phyloP scores from a whole-genome alignment of 92 coral and sea anemone species.

The Palythoa heliodiscus region DNA sequence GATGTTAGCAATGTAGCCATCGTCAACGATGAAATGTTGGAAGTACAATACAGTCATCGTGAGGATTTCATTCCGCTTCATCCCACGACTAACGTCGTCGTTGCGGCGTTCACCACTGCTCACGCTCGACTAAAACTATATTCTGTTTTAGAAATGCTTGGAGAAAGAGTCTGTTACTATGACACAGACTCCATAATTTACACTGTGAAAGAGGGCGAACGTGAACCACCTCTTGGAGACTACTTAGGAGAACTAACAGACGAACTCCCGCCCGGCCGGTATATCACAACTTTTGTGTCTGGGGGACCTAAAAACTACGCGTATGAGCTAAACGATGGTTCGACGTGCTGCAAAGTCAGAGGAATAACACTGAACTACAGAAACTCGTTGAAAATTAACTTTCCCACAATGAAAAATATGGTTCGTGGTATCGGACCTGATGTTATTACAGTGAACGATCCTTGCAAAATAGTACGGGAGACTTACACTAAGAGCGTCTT shows the following conservation, averaged over 20 bases:
- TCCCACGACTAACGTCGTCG: constrained; percentile 45
- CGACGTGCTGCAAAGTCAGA: constrained; percentile 46
- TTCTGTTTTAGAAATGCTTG: constrained; percentile 6
- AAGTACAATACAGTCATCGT: constrained; percentile 36
- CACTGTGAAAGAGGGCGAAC: background rate
- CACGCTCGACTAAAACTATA: constrained; percentile 53
- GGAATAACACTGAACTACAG: constrained; percentile 53
- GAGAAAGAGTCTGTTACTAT: constrained; percentile 16
- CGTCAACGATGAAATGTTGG: constrained; percentile 37
- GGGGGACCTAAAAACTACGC: constrained; percentile 63
- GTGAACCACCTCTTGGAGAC: constrained; percentile 28
- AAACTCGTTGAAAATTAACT: constrained; percentile 27
- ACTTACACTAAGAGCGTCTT: constrained; percentile 21
- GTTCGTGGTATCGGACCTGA: constrained; percentile 18
- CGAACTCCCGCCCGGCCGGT: background rate
- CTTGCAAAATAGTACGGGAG: constrained; percentile 44
- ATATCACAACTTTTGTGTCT: constrained; percentile 58
- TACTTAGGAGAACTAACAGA: constrained; percentile 37
- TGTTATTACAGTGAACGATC: constrained; percentile 36
- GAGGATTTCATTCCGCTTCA: constrained; percentile 10
- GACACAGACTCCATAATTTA: constrained; percentile 42
- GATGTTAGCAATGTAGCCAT: constrained; percentile 7
- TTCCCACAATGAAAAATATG: constrained; percentile 36
- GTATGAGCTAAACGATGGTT: constrained; percentile 42
- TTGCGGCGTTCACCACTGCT: constrained; percentile 55